phyloP scores from a whole-genome alignment of 2,888 invertebrate species.

The Drosophila nigricruria region DNA sequence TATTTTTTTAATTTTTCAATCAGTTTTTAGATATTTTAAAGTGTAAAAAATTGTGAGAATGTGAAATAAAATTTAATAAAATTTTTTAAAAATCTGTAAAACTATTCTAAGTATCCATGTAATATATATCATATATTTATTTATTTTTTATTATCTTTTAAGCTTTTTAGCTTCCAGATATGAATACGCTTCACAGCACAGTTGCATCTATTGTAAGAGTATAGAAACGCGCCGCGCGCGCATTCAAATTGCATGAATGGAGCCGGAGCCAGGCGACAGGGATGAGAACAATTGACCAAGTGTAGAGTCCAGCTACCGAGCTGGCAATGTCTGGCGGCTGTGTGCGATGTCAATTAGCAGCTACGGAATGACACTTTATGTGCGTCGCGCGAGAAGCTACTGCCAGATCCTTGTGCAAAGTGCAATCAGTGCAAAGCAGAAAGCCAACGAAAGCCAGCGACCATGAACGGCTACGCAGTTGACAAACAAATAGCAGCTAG shows the following conservation, averaged over 20 bases:
- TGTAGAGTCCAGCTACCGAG: constrained; percentile 33
- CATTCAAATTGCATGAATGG: constrained; percentile 79
- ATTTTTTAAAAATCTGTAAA: too few species aligned
- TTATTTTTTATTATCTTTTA: not conserved
- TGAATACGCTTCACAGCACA: not conserved
- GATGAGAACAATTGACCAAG: constrained; percentile 71
- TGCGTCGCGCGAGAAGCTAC: constrained; percentile 76
- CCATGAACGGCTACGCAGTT: constrained; percentile 80
- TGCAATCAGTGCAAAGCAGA: constrained; percentile 83
- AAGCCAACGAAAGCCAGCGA: constrained; percentile 69
- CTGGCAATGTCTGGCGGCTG: constrained; percentile 54
- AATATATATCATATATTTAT: not conserved
- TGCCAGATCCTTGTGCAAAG: constrained; percentile 70
- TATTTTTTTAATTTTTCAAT: not conserved
- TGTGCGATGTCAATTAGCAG: constrained; percentile 85
- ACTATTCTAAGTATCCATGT: too few species aligned
- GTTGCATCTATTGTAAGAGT: constrained; percentile 27
- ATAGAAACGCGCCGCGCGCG: constrained; percentile 60
- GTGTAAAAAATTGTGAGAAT: not conserved
- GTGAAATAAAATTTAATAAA: too few species aligned
- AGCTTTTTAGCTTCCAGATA: not conserved
- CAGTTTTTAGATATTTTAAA: not conserved
- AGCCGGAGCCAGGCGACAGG: constrained; percentile 42
- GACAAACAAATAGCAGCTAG: constrained; percentile 66
- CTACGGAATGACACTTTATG: constrained; percentile 85